A percentile compares a stretch with the other conserved stretches of the same genome.
phyloP scores from a whole-genome alignment of 1,140 invertebrate genomes.

The Drosophila setifemur region DNA sequence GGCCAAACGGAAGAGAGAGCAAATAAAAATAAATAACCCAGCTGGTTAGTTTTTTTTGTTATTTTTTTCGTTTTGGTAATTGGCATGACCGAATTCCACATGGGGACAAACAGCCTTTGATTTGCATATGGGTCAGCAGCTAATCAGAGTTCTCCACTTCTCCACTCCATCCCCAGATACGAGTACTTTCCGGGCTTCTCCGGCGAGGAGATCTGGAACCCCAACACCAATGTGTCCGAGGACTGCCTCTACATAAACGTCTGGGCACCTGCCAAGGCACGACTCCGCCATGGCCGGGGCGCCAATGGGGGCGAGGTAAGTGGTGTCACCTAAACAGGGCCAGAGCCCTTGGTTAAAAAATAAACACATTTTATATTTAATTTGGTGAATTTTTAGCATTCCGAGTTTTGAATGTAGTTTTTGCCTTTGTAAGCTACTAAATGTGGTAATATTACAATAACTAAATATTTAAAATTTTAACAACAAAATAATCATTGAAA shows the following conservation, averaged over 20 bases:
- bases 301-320: constrained; percentile 78
- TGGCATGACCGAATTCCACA: constrained; percentile 57
- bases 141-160: constrained; percentile 13
- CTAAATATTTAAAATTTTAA: too few relatives aligned
- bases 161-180: constrained; percentile 83
- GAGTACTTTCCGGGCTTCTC: constrained; percentile 94
- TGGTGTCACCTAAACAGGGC: too few relatives aligned
- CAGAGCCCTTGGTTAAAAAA: too few relatives aligned
- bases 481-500: neutral
- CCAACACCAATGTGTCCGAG: constrained; percentile 95
- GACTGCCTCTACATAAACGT: constrained; percentile 97
- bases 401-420: too few relatives aligned
- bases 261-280: constrained; percentile 92
- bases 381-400: too few relatives aligned
- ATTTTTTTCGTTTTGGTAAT: constrained; percentile 50
- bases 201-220: constrained; percentile 98
- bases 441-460: too few relatives aligned
- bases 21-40: constrained; percentile 81
- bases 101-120: constrained; percentile 29
- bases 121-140: constrained; percentile 46
- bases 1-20: constrained; percentile 63
- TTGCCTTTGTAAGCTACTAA: too few relatives aligned
- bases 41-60: constrained; percentile 47
- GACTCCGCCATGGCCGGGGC: constrained; percentile 86
- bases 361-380: too few relatives aligned